Evolutionary conservation across 2,113 vertebrate genomes (phyloP), one percentile per base, ranked within the genome.

Genomic region (Leptocoma aspasia): DNA sequence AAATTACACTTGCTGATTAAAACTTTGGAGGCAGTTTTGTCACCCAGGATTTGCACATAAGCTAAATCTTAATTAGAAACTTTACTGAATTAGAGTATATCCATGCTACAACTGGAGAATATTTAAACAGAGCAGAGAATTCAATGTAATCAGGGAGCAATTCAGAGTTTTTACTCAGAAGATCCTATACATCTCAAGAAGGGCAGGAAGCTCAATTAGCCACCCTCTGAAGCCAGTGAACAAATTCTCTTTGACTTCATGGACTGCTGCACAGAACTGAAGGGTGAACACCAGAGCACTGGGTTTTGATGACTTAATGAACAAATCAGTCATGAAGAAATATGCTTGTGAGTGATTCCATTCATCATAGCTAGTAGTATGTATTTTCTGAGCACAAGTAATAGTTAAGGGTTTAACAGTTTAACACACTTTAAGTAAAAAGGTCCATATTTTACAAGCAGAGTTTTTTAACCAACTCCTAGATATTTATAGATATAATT

Each of bases 401-500:
- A 86, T 21, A 79, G 14, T 61, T 86, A 84, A 66, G 0, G 0
- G 68, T 81, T 82, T 71, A 90, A 78, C 8, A 52, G 14, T 49
- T 64, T 59, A 86, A 45, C 64, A 33, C 41, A 31, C 10, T 86
- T 76, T 33, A 33, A 80, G 53, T n/a, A 76, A 49, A 81, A 89
- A 76, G 4, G 24, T 77, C 22, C 9, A 9, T 52, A 42, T 77
- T 81, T 78, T 30, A 52, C 27, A 56, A 56, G 9, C 33, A 79
- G 24, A 47, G 10, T 5, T 41, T 60, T 73, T 61, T 19, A 81
- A 75, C 18, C 13, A 78, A n/a, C 19, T 64, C 15, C 11, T 61
- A 68, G 45, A 63, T 92, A 92, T 95, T 89, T 96, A 78, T 80
- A 83, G 76, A 49, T 66, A 17, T 47, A 63, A 76, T 89, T 59